These are phyloP conservation scores for Muscicapa adusta DNA, from an alignment of 2,113 vertebrate genomes.

Conservation along the genomic window DNA sequence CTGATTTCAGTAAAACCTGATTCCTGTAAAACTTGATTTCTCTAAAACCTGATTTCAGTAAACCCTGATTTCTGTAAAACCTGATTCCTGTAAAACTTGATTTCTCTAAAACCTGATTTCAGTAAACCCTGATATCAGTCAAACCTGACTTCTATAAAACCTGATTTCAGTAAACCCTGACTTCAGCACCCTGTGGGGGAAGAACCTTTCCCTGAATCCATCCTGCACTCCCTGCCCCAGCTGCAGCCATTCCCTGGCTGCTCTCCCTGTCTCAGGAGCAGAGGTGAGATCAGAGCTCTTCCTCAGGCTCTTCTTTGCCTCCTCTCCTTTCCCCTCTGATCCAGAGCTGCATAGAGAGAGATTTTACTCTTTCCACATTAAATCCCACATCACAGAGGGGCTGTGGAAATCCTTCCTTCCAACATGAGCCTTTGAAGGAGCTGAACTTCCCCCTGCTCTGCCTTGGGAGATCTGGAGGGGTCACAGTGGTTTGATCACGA, in stretches of 20 bases:
- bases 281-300: background rate
- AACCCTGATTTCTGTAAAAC: background rate
- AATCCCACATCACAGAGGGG: background rate
- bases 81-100: too few relatives aligned
- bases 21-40: background rate
- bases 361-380: background rate
- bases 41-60: background rate
- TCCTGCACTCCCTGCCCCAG: accelerated
- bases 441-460: background rate
- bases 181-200: background rate
- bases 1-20: background rate
- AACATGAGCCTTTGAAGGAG: accelerated
- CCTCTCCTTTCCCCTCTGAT: background rate
- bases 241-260: background rate
- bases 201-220: background rate
- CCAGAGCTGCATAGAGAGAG: background rate
- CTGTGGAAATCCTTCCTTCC: background rate
- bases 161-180: background rate
- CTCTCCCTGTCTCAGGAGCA: background rate
- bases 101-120: background rate
- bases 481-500: background rate
- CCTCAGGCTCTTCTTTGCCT: background rate
- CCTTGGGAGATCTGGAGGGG: background rate
- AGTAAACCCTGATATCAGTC: background rate
- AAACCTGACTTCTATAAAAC: background rate